These are phyloP conservation scores for Aporophyla nigra DNA, from an alignment of 2,888 invertebrate genomes.

Conservation along the genomic window DNA sequence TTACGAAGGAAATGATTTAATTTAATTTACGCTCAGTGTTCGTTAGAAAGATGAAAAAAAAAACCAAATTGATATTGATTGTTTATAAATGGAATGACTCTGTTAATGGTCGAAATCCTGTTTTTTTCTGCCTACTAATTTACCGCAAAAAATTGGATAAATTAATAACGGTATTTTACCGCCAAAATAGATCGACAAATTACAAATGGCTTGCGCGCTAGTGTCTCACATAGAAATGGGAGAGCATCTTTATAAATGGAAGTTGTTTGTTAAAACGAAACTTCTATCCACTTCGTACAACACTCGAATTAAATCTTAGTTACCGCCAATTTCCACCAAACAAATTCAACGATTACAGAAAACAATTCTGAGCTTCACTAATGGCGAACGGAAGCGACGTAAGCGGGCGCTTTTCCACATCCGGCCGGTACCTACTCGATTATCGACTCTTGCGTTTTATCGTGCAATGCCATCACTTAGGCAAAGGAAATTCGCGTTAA, in stretches of 20 bases:
- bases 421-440: constrained; percentile 62
- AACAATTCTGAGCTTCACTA: constrained; percentile 62
- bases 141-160: not conserved
- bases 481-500: constrained; percentile 66
- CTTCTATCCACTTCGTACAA: not conserved
- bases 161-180: not conserved
- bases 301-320: constrained; percentile 26
- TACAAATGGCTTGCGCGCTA: not conserved
- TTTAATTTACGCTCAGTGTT: constrained; percentile 27
- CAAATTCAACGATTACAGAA: constrained; percentile 60
- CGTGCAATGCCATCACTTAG: constrained; percentile 62
- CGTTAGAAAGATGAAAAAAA: constrained; percentile 8
- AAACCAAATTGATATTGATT: constrained; percentile 30
- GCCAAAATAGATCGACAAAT: not conserved
- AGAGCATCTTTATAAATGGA: not conserved
- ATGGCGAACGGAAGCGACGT: constrained; percentile 69
- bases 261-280: not conserved
- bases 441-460: constrained; percentile 64
- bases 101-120: not conserved
- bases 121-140: constrained; percentile 4
- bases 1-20: constrained; percentile 13
- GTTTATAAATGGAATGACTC: constrained; percentile 13
- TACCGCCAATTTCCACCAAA: constrained; percentile 37
- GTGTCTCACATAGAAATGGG: not conserved
- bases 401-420: constrained; percentile 74